Percentiles rank a stretch among this genome's conserved stretches.
Evolutionary conservation across 2,113 vertebrate genomes (phyloP).

Genomic region (Muntiacus reevesi): DNA sequence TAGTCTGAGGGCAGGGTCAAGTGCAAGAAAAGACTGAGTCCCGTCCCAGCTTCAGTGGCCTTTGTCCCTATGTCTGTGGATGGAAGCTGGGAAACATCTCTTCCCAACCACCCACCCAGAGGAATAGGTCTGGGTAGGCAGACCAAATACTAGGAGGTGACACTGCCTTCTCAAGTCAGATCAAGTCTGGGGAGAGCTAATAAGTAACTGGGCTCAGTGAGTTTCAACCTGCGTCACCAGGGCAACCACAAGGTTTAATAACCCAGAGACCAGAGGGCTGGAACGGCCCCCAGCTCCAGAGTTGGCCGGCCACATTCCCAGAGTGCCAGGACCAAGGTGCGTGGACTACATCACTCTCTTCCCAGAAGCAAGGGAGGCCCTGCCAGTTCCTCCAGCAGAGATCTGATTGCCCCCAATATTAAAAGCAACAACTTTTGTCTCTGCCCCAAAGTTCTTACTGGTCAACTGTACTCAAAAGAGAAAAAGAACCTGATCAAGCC

Average conservation of each 20-base stretch:
- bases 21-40: background rate
- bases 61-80: background rate
- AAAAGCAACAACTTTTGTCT: background rate
- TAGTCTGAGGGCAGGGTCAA: background rate
- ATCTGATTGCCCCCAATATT: background rate
- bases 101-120: background rate
- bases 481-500: background rate
- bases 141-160: background rate
- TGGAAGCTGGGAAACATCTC: background rate
- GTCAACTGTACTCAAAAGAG: background rate
- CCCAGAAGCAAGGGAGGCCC: background rate
- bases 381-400: background rate
- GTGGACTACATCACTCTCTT: background rate
- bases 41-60: background rate
- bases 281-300: background rate
- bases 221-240: background rate
- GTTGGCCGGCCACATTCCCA: background rate
- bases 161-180: background rate
- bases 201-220: background rate
- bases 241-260: background rate
- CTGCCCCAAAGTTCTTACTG: background rate
- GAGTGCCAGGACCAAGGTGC: background rate
- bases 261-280: background rate
- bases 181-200: background rate
- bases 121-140: background rate